Conservation (phyloP, 2,888 invertebrate species). For the Ramazzottius varieornatus region DNA sequence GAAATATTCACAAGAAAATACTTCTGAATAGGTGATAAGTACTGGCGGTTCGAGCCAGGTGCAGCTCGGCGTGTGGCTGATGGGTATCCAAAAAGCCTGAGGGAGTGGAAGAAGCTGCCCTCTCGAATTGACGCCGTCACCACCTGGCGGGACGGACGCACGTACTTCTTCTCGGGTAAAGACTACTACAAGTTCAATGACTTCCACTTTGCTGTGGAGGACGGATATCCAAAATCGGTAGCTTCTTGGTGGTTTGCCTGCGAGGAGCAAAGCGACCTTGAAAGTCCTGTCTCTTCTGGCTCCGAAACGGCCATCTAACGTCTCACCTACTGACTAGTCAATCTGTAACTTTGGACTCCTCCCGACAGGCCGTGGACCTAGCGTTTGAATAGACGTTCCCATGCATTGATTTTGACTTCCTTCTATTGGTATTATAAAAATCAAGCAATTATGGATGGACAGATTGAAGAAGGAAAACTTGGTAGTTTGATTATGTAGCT, state of each 20-base stretch:
- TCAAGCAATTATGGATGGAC: no score
- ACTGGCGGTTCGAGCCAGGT: background rate
- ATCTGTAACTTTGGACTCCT: no score
- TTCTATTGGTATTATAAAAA: no score
- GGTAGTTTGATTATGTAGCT: no score
- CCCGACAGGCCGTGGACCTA: no score
- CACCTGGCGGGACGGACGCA: background rate
- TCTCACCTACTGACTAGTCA: no score
- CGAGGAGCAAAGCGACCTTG: background rate
- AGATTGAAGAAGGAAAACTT: no score
- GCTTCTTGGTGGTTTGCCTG: background rate
- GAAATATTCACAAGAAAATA: background rate
- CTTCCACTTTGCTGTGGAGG: background rate
- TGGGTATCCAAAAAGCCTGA: background rate
- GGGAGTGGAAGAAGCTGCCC: conserved; percentile 3
- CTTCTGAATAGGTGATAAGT: background rate
- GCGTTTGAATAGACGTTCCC: no score
- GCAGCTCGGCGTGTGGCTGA: background rate
- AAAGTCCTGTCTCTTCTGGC: no score
- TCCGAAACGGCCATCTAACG: no score
- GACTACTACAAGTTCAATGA: background rate
- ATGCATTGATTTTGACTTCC: no score
- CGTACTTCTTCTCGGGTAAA: background rate
- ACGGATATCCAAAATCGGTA: background rate
- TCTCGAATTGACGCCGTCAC: background rate